Evolutionary conservation across 2,888 invertebrate species (phyloP).

Genomic region (Lepidochrysops patricia): DNA sequence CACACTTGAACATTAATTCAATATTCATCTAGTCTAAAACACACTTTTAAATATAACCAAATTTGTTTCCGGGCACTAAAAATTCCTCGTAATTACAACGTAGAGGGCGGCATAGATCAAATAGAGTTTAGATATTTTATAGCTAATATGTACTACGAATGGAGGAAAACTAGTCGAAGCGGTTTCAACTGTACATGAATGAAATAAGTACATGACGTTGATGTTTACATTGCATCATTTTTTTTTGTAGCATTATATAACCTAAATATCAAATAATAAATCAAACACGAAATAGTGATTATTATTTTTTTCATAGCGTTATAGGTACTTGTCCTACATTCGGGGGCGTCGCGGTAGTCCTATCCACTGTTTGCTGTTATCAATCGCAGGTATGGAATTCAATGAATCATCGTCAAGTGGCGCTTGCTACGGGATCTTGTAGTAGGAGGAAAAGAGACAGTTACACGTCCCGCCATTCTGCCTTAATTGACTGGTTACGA

Average conservation of each 20-base stretch:
- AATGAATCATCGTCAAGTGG: constrained; percentile 71
- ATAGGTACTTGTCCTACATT: neutral
- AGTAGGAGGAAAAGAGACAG: constrained; percentile 59
- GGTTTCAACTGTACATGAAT: constrained; percentile 24
- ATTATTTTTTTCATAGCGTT: neutral
- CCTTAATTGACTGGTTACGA: constrained; percentile 72
- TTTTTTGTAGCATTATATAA: no score
- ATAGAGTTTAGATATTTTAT: constrained; percentile 21
- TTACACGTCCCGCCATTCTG: constrained; percentile 60
- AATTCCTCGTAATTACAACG: constrained; percentile 19
- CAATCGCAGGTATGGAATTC: constrained; percentile 69
- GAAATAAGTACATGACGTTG: constrained; percentile 21
- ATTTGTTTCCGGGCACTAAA: constrained; percentile 19
- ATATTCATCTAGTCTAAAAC: neutral
- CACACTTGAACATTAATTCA: neutral
- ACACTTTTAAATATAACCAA: neutral
- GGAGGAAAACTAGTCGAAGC: constrained; percentile 23
- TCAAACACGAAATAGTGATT: no score
- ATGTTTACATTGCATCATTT: constrained; percentile 20
- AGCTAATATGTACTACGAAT: constrained; percentile 22
- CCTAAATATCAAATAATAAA: neutral
- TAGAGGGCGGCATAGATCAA: constrained; percentile 21
- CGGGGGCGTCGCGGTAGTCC: constrained; percentile 29
- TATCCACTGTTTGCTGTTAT: constrained; percentile 69
- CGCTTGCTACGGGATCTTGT: constrained; percentile 59